These are phyloP conservation scores for Popillia japonica DNA, from an alignment of 1,140 invertebrate species.

Conservation along the genomic window DNA sequence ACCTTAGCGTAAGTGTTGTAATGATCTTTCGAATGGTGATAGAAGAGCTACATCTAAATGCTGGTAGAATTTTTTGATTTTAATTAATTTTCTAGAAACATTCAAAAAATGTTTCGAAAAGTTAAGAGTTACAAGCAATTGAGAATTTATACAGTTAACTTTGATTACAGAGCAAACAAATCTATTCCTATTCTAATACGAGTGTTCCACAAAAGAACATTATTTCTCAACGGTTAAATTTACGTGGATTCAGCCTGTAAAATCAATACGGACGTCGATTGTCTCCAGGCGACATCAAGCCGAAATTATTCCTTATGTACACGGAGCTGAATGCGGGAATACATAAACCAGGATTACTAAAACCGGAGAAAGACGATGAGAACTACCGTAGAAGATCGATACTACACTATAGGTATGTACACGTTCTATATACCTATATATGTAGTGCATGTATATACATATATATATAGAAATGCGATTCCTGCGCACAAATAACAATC, in stretches of 20 bases:
- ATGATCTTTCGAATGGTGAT: too few relatives aligned
- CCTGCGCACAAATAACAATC: constrained; percentile 55
- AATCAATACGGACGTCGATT: constrained; percentile 10
- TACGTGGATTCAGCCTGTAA: background rate
- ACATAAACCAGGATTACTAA: constrained; percentile 12
- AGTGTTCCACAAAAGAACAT: background rate
- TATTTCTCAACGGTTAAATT: background rate
- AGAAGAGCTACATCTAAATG: too few relatives aligned
- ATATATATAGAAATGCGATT: constrained; percentile 34
- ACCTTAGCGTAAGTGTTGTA: too few relatives aligned
- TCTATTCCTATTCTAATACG: too few relatives aligned
- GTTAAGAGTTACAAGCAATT: too few relatives aligned
- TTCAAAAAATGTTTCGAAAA: too few relatives aligned
- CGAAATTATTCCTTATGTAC: constrained; percentile 1
- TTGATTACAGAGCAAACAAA: too few relatives aligned
- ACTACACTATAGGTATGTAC: background rate
- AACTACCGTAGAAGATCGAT: constrained; percentile 14
- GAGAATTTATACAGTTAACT: too few relatives aligned
- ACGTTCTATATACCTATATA: background rate
- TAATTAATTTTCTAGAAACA: too few relatives aligned
- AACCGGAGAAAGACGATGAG: background rate
- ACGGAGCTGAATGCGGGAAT: background rate
- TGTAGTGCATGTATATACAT: background rate
- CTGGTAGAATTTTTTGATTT: too few relatives aligned
- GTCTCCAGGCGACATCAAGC: background rate